These are phyloP conservation scores for Melanogrammus aeglefinus DNA, from an alignment of 2,797 vertebrate genomes.

Conservation along the genomic window DNA sequence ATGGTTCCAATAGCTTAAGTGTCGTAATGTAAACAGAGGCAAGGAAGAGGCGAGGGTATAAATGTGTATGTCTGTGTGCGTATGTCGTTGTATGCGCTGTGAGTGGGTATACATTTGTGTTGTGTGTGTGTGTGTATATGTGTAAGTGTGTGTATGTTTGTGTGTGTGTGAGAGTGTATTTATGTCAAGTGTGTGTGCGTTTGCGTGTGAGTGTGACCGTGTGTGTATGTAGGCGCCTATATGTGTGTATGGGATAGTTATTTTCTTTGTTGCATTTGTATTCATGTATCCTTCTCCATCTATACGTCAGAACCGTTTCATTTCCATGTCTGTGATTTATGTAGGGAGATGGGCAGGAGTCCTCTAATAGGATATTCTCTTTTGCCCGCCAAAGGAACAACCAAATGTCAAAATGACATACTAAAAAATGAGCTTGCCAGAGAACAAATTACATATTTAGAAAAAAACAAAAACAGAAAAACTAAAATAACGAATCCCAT, in stretches of 20 bases:
- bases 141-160: too few species aligned
- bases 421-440: constrained; percentile 47
- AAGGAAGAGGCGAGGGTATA: constrained; percentile 5
- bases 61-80: constrained; percentile 30
- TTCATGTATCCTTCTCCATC: constrained; percentile 68
- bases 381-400: constrained; percentile 66
- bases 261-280: constrained; percentile 61
- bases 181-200: too few species aligned
- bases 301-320: constrained; percentile 63
- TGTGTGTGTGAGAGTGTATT: too few species aligned
- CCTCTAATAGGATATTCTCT: constrained; percentile 73
- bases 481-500: constrained; percentile 43
- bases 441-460: constrained; percentile 64
- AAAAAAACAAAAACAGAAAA: constrained; percentile 31
- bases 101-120: neutral
- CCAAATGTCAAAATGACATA: constrained; percentile 68
- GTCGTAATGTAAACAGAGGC: constrained; percentile 42
- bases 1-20: constrained; percentile 50
- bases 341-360: constrained; percentile 62
- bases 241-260: constrained; percentile 48
- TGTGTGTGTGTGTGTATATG: neutral
- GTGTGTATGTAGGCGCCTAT: constrained; percentile 24
- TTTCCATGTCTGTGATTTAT: constrained; percentile 71
- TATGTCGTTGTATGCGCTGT: constrained; percentile 11
- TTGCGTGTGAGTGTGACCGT: too few species aligned